Evolutionary conservation across 2,113 vertebrate species (phyloP), one percentile per base, ranked within the genome.

Genomic region (Charina bottae): DNA sequence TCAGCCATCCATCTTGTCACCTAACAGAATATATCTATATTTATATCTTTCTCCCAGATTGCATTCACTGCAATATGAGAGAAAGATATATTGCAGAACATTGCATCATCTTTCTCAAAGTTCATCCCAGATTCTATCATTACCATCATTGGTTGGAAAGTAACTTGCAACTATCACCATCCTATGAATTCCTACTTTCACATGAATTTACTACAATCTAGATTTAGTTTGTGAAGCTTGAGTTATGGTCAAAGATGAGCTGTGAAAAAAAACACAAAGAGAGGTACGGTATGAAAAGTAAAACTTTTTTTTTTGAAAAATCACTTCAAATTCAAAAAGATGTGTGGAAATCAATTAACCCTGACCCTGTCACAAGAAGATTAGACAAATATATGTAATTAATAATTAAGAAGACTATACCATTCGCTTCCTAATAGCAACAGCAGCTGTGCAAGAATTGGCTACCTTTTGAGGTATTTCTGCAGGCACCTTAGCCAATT

Each of bases 1-100:
- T 78, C 68, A 37, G n/a, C 6, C 15, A 78, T 78, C 33, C 68
- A 8, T 37, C 68, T 78, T 78, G 15, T 21, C 15, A 78, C 17
- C 68, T 78, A 78, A 78, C 68, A 78, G 19, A 78, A 78, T 68
- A 68, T 68, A n/a, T n/a, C n/a, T 78, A 78, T 78, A 78, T 78
- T 78, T 78, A 78, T 78, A 78, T 37, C 17, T 37, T 37, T 78
- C 17, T 78, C 33, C 49, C 68, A 78, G 17, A 78, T 78, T 78
- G 68, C 33, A 78, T 37, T 37, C 33, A 21, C 17, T 37, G 68
- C 33, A 78, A 37, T 78, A 78, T 78, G n/a, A 6, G 68, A 78
- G 33, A 78, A 78, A 78, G 33, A 78, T 37, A 78, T 78, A 78
- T 78, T 21, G 68, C 2, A 78, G 68, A 78, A 78, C n/a, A 78